These are phyloP conservation scores for Hoplostethus atlanticus DNA, from an alignment of 2,797 vertebrate species.

Conservation along the genomic window DNA sequence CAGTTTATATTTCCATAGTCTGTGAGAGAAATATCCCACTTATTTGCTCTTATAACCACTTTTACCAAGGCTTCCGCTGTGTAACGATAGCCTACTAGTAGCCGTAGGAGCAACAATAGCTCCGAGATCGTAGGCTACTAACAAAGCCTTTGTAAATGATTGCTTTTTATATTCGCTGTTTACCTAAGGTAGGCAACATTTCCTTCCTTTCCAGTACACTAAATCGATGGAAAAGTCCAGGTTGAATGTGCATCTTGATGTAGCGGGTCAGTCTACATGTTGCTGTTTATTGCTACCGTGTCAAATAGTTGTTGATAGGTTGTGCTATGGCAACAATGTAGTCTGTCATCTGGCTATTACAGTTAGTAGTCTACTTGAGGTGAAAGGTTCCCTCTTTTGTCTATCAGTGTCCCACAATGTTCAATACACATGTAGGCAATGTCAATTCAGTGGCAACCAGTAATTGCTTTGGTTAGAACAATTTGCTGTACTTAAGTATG, in stretches of 20 bases:
- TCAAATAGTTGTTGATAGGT: constrained; percentile 58
- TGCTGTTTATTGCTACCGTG: constrained; percentile 61
- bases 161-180: constrained; percentile 40
- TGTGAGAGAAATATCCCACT: constrained; percentile 7
- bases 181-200: neutral
- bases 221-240: constrained; percentile 31
- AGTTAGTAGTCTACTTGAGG: neutral
- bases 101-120: constrained; percentile 73
- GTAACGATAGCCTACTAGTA: constrained; percentile 47
- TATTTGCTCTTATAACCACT: constrained; percentile 49
- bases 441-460: neutral
- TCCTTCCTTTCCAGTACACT: neutral
- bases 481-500: neutral
- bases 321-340: constrained; percentile 53
- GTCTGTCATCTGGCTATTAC: constrained; percentile 24
- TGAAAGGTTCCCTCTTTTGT: neutral
- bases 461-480: neutral
- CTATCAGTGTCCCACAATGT: neutral
- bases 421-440: neutral
- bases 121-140: constrained; percentile 64
- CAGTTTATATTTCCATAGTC: constrained; percentile 35
- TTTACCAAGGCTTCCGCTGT: constrained; percentile 50
- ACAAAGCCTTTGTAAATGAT: constrained; percentile 75
- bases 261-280: constrained; percentile 61
- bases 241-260: constrained; percentile 43